These are phyloP conservation scores for Malurus melanocephalus DNA, from an alignment of 2,113 vertebrate species.

Conservation along the genomic window DNA sequence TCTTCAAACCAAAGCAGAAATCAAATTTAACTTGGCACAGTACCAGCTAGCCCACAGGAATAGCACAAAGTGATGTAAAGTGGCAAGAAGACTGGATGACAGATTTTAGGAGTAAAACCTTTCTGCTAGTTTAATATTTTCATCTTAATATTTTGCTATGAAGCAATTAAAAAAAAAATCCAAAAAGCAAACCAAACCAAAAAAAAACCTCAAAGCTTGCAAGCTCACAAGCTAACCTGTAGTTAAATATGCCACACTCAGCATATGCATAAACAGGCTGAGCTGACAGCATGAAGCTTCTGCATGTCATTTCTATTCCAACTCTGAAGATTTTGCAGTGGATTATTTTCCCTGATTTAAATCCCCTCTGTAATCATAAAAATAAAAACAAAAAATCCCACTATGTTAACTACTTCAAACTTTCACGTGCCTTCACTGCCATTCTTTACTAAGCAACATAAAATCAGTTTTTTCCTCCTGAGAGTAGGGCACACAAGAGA, in stretches of 20 bases:
- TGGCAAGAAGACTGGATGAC: neutral
- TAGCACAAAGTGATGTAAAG: neutral
- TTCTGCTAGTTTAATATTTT: conserved; percentile 30
- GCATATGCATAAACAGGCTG: conserved; percentile 40
- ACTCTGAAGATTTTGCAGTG: neutral
- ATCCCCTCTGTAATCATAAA: neutral
- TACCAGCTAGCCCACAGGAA: neutral
- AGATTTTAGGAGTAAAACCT: conserved; percentile 29
- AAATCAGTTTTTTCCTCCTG: neutral
- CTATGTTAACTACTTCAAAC: neutral
- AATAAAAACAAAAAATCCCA: neutral
- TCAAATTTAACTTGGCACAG: neutral
- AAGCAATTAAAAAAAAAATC: neutral
- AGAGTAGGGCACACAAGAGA: neutral
- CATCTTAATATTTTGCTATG: conserved; percentile 16
- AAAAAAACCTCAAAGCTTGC: neutral
- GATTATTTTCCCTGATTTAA: neutral
- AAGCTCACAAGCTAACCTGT: conserved; percentile 33
- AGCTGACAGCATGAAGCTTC: conserved; percentile 38
- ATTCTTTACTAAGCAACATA: neutral
- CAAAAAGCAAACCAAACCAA: neutral
- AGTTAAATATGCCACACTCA: conserved; percentile 24
- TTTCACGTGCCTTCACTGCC: neutral
- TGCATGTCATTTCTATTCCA: conserved; percentile 16
- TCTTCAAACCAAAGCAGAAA: conserved; percentile 22